Percentiles rank a stretch among this genome's conserved stretches.
Evolutionary conservation across 2,113 vertebrate genomes (phyloP).

Genomic region (Anolis sagrei): DNA sequence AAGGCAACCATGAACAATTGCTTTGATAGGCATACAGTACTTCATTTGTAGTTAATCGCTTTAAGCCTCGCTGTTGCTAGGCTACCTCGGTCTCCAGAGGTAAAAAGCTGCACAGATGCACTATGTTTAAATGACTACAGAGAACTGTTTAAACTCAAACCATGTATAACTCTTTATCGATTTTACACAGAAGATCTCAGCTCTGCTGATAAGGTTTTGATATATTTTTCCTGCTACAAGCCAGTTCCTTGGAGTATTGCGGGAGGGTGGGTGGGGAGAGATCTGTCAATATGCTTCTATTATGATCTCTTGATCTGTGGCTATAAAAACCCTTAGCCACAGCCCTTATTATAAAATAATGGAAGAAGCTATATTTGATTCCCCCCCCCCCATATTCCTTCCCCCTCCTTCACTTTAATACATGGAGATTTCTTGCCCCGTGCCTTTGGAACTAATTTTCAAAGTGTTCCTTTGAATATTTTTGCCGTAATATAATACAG

Average conservation of each 20-base stretch:
- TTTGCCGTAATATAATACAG: constrained; percentile 78
- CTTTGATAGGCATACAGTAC: constrained; percentile 88
- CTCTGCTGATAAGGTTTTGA: constrained; percentile 99
- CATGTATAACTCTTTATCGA: constrained; percentile 99
- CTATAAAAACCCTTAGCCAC: constrained; percentile 95
- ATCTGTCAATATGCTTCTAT: constrained; percentile 99
- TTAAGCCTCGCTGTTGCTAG: constrained; percentile 90
- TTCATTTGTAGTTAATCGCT: constrained; percentile 94
- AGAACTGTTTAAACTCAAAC: constrained; percentile 99
- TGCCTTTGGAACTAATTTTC: constrained; percentile 80
- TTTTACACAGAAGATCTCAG: constrained; percentile 98
- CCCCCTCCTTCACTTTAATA: constrained; percentile 62
- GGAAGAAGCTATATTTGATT: constrained; percentile 83
- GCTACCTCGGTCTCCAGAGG: constrained; percentile 87
- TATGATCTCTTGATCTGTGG: constrained; percentile 99
- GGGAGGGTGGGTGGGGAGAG: constrained; percentile 73
- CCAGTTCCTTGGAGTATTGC: constrained; percentile 92
- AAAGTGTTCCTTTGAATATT: constrained; percentile 69
- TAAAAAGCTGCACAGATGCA: constrained; percentile 88
- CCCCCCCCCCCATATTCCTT: neutral
- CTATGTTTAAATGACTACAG: constrained; percentile 98
- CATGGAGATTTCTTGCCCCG: constrained; percentile 64
- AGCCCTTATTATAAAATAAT: constrained; percentile 96
- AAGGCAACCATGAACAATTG: constrained; percentile 88
- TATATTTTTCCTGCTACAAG: constrained; percentile 96